Percentiles rank a stretch among this genome's conserved stretches.
These are phyloP conservation scores for Amiota communis DNA, from an alignment of 2,888 invertebrate genomes.

Conservation along the genomic window DNA sequence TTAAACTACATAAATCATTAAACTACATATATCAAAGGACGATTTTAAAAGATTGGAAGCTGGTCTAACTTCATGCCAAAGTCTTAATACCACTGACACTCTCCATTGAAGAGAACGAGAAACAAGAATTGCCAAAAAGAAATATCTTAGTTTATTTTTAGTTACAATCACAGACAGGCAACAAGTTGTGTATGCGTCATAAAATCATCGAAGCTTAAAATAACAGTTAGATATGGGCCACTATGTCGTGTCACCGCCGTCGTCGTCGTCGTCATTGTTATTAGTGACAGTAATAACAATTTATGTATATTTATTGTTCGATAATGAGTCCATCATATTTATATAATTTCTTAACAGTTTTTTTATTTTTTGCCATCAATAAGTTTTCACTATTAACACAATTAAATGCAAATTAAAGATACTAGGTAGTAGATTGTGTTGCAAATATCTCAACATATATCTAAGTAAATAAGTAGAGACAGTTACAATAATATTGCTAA, in stretches of 20 bases:
- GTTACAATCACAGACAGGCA: background rate
- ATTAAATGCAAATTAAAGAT: background rate
- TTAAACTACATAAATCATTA: too few species aligned
- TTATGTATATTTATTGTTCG: background rate
- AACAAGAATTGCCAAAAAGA: too few species aligned
- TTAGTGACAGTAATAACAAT: background rate
- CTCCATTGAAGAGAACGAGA: too few species aligned
- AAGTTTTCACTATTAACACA: slow-evolving; percentile 23
- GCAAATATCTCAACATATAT: background rate
- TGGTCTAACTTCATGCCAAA: too few species aligned
- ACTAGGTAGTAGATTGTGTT: slow-evolving; percentile 1
- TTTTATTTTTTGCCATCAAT: background rate
- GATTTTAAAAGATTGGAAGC: too few species aligned
- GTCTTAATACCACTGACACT: too few species aligned
- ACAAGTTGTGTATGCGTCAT: background rate
- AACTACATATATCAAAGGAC: too few species aligned
- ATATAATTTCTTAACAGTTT: slow-evolving; percentile 11
- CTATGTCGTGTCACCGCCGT: background rate
- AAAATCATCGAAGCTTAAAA: background rate
- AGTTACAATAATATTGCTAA: background rate
- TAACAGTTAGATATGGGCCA: background rate
- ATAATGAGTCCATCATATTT: background rate
- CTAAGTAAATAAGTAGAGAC: background rate
- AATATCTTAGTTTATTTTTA: background rate
- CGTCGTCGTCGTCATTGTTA: background rate